A percentile compares a stretch with the other conserved stretches of the same genome.
phyloP scores from a whole-genome alignment of 2,797 vertebrate genomes.

The Acipenser oxyrinchus region DNA sequence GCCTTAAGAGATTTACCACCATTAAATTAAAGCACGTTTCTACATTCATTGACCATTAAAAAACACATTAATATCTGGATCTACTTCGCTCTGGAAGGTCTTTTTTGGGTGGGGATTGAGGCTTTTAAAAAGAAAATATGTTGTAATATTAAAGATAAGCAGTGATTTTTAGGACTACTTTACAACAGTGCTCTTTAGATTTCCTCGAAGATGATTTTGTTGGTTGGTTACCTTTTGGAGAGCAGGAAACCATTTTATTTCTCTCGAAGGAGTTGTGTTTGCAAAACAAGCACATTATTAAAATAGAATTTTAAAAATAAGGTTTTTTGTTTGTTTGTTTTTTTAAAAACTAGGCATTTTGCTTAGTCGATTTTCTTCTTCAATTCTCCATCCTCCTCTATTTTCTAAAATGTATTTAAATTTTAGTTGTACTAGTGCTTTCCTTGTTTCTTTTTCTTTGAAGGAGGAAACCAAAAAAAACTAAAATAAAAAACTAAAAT shows the following conservation, averaged over 20 bases:
- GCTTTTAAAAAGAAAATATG: slow-evolving; percentile 43
- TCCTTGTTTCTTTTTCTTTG: not conserved
- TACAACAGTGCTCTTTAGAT: slow-evolving; percentile 4
- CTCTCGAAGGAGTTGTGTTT: too few relatives aligned
- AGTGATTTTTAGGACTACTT: too few relatives aligned
- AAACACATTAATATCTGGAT: slow-evolving; percentile 36
- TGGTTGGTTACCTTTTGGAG: too few relatives aligned
- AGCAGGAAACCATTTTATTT: too few relatives aligned
- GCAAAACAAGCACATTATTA: too few relatives aligned
- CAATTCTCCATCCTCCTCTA: slow-evolving; percentile 38
- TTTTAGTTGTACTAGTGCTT: slow-evolving; percentile 5
- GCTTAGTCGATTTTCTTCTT: slow-evolving; percentile 17
- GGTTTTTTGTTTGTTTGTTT: not conserved
- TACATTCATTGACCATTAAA: slow-evolving; percentile 65
- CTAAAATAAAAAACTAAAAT: slow-evolving; percentile 48
- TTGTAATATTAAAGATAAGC: too few relatives aligned
- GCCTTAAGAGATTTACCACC: slow-evolving; percentile 16
- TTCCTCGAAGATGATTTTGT: too few relatives aligned
- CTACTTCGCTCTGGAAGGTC: slow-evolving; percentile 30
- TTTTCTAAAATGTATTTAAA: slow-evolving; percentile 33
- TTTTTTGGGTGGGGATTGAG: slow-evolving; percentile 43
- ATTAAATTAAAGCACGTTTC: slow-evolving; percentile 38
- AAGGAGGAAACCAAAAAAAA: slow-evolving; percentile 31
- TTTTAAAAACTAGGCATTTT: slow-evolving; percentile 11
- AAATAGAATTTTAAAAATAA: not conserved